phyloP scores from a whole-genome alignment of 2,113 vertebrate genomes.

The Syngnathus typhle region DNA sequence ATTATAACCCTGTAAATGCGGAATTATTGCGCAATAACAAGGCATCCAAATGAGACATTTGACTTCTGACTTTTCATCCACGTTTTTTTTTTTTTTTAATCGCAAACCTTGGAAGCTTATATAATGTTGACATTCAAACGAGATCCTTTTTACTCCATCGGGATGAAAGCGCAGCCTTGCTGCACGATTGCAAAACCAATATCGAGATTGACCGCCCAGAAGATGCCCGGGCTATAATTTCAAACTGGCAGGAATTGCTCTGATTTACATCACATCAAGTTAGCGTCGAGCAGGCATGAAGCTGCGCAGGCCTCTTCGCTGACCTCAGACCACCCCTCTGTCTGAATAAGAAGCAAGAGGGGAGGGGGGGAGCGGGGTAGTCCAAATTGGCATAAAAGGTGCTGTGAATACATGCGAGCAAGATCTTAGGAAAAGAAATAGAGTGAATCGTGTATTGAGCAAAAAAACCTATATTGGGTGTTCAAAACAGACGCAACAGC shows the following conservation, averaged over 20 bases:
- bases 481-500: constrained; percentile 14
- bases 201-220: constrained; percentile 22
- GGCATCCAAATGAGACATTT: neutral
- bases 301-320: constrained; percentile 32
- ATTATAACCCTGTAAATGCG: constrained; percentile 1
- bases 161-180: constrained; percentile 6
- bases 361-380: neutral
- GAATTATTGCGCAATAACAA: neutral
- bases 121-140: neutral
- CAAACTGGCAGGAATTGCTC: constrained; percentile 11
- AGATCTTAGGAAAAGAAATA: too few relatives aligned
- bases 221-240: constrained; percentile 37
- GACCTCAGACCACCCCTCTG: too few relatives aligned
- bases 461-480: neutral
- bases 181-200: constrained; percentile 23
- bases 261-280: constrained; percentile 47
- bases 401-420: too few relatives aligned
- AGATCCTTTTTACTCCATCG: neutral
- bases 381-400: too few relatives aligned
- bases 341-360: constrained; percentile 8
- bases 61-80: too few relatives aligned
- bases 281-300: constrained; percentile 39
- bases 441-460: neutral
- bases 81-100: too few relatives aligned
- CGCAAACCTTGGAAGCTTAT: neutral